Evolutionary conservation across 2,888 invertebrate genomes (phyloP), one percentile per base, ranked within the genome.

Genomic region (Augochlorella aurata): DNA sequence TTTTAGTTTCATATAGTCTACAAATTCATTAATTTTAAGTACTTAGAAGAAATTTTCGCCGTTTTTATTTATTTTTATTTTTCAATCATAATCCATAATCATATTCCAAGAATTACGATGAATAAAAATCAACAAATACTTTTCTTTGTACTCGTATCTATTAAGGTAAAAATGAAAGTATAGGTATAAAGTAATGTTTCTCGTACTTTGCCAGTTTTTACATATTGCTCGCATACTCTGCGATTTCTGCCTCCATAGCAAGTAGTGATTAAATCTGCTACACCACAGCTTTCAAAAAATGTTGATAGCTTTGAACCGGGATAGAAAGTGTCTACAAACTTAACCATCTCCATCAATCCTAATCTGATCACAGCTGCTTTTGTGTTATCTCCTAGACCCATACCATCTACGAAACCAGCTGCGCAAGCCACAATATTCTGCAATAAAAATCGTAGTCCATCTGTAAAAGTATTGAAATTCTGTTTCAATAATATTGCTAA

Each of bases 251-350:
- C 96, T 63, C 96, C 96, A 89, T 96, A 96, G 90, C 96, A 96
- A 2, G 96, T 96, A 0, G 96, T 96, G 79, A 96, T 95, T 45
- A 96, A 94, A 93, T 96, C 96, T 44, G 96, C 96, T 7, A 96
- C 95, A n/a, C 96, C 96, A 90, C 96, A 96, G 87, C 96, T 96
- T 92, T 96, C 96, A 88, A 96, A 95, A 90, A 96, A 96, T 4
- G 96, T 96, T 21, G 94, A 93, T 61, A 95, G 92, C 84, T 95
- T 94, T 0, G 95, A 94, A 54, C 94, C 94, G 2, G 94, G 94
- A 87, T 94, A 95, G 90, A 95, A 95, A 47, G 93, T 93, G 79
- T 95, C 95, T 70, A 95, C 94, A 91, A 96, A 96, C 86, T 95
- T 94, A 49, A 96, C 94, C 95, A 96, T 96, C 90, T 96, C 96